phyloP scores from a whole-genome alignment of 2,888 invertebrate species.

The Maniola hyperantus region DNA sequence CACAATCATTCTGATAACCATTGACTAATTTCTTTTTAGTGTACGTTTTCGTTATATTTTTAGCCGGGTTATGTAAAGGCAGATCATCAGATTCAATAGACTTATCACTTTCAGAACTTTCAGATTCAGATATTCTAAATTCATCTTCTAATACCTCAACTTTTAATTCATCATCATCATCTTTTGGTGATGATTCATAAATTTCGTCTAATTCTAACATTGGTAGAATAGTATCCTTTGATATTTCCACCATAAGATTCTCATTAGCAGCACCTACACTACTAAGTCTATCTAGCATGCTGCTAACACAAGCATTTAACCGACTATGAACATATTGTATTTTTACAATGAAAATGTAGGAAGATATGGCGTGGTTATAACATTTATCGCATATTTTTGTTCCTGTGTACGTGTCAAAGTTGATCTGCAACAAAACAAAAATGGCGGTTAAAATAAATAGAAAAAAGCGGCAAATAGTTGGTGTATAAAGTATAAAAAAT shows the following conservation, averaged over 20 bases:
- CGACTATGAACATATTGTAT: conserved; percentile 58
- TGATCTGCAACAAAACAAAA: conserved; percentile 68
- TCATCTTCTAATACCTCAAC: conserved; percentile 74
- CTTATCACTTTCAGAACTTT: conserved; percentile 38
- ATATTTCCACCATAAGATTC: conserved; percentile 67
- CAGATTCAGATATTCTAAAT: conserved; percentile 63
- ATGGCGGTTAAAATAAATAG: conserved; percentile 41
- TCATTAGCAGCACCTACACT: conserved; percentile 45
- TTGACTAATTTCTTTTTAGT: conserved; percentile 53
- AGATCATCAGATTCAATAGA: conserved; percentile 28
- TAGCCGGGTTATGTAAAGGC: conserved; percentile 47
- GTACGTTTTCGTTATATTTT: conserved; percentile 53
- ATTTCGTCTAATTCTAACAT: conserved; percentile 44
- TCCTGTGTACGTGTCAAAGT: conserved; percentile 57
- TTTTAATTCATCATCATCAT: conserved; percentile 54
- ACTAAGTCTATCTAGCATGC: conserved; percentile 57
- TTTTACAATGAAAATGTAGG: conserved; percentile 64
- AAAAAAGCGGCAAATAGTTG: conserved; percentile 17
- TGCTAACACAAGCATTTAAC: conserved; percentile 57
- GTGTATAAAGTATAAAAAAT: not conserved
- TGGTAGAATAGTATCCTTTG: conserved; percentile 58
- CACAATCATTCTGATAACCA: conserved; percentile 50
- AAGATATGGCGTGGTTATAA: conserved; percentile 60
- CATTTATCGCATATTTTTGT: conserved; percentile 72
- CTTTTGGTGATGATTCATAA: conserved; percentile 44